Percentiles rank a stretch among this genome's conserved stretches.
phyloP scores from a whole-genome alignment of 2,113 vertebrate species.

The Cephalopterus ornatus region DNA sequence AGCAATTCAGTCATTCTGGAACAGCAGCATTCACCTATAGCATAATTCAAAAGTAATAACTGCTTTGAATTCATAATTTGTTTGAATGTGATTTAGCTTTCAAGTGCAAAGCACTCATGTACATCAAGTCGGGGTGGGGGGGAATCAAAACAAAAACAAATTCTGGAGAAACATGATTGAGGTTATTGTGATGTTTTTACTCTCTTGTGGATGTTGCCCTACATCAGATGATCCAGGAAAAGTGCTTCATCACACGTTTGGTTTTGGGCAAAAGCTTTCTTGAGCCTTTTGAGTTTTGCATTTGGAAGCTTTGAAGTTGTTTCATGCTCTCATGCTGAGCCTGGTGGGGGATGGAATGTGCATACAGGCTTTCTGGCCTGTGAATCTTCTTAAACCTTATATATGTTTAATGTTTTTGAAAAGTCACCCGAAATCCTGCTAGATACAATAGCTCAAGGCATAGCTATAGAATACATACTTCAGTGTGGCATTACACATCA shows the following conservation, averaged over 20 bases:
- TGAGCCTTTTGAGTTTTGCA: neutral
- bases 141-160: neutral
- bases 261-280: neutral
- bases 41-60: neutral
- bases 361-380: neutral
- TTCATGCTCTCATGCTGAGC: neutral
- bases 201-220: neutral
- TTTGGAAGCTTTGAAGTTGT: constrained; percentile 34
- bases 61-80: neutral
- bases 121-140: neutral
- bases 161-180: neutral
- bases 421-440: constrained; percentile 1
- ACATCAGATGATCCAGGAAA: neutral
- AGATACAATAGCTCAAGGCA: constrained; percentile 30
- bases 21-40: neutral
- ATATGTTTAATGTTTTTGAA: constrained; percentile 6
- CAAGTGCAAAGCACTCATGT: neutral
- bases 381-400: constrained; percentile 2
- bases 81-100: neutral
- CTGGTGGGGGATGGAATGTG: neutral
- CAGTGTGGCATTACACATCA: constrained; percentile 1
- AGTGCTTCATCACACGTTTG: neutral
- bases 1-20: neutral
- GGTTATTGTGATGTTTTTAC: neutral
- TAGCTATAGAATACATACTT: neutral